phyloP scores from a whole-genome alignment of 2,888 invertebrate species.

The Andrena haemorrhoa region DNA sequence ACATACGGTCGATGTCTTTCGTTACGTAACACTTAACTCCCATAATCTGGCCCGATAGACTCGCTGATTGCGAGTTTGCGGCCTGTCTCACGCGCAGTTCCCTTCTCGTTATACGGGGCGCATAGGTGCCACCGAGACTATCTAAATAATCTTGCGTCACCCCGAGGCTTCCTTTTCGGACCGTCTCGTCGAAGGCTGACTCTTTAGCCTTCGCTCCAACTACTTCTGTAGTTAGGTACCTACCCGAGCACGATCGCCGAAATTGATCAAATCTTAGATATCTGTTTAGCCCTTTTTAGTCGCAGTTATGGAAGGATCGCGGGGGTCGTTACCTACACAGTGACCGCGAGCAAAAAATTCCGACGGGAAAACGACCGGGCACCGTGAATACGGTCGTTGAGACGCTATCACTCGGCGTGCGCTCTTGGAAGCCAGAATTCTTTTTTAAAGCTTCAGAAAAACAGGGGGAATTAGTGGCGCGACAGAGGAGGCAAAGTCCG shows the following conservation, averaged over 20 bases:
- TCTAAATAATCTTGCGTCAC: constrained; percentile 43
- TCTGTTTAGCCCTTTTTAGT: background rate
- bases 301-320: background rate
- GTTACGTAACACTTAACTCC: constrained; percentile 66
- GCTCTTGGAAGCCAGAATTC: constrained; percentile 31
- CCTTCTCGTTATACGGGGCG: constrained; percentile 33
- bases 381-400: constrained; percentile 59
- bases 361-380: constrained; percentile 28
- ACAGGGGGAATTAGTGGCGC: constrained; percentile 44
- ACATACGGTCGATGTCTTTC: constrained; percentile 67
- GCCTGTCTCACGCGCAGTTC: constrained; percentile 29
- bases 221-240: background rate
- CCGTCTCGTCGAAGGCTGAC: background rate
- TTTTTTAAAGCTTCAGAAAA: constrained; percentile 35
- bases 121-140: constrained; percentile 35
- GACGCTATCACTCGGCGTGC: constrained; percentile 39
- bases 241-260: background rate
- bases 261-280: background rate
- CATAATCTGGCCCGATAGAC: constrained; percentile 54
- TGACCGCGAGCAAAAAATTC: constrained; percentile 11
- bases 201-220: background rate
- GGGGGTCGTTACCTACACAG: background rate
- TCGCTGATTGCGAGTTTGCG: constrained; percentile 53
- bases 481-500: constrained; percentile 49
- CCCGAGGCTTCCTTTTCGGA: constrained; percentile 10